Conservation (phyloP, 2,113 vertebrate species). For the Rafetus swinhoei region DNA sequence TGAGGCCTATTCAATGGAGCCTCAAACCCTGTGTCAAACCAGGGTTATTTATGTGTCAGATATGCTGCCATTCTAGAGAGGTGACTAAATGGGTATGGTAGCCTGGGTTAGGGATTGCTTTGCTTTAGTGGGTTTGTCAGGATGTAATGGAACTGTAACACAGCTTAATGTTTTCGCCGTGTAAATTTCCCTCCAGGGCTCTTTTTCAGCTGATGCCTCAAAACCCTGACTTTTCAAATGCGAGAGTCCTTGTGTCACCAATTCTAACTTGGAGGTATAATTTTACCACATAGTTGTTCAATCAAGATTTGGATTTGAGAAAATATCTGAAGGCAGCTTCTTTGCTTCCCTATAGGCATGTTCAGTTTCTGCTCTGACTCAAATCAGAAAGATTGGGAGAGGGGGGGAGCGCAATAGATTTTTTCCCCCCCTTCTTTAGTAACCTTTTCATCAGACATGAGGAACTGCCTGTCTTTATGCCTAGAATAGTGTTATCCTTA, state of each 20-base stretch:
- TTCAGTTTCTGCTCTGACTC: background rate
- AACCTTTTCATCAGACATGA: slow-evolving; percentile 40
- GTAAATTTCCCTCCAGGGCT: background rate
- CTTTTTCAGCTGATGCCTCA: slow-evolving; percentile 13
- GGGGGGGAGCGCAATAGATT: slow-evolving; percentile 26
- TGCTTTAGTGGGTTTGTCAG: background rate
- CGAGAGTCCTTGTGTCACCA: background rate
- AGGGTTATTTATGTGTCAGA: background rate
- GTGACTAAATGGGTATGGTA: background rate
- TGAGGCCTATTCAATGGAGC: background rate
- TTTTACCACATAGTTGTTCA: background rate
- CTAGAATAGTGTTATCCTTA: slow-evolving; percentile 50
- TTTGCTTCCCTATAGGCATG: slow-evolving; percentile 3
- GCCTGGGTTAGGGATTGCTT: background rate
- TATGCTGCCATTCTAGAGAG: background rate
- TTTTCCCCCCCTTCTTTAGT: slow-evolving; percentile 31
- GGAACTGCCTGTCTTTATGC: slow-evolving; percentile 41
- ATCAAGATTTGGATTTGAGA: slow-evolving; percentile 14
- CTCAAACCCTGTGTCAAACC: background rate
- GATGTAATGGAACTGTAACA: slow-evolving; percentile 6
- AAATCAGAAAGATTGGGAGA: background rate
- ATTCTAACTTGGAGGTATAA: background rate
- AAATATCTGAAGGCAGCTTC: background rate
- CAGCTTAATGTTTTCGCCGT: background rate
- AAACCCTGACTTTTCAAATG: background rate